A percentile compares a stretch with the other conserved stretches of the same genome.
phyloP scores from a whole-genome alignment of 1,140 invertebrate genomes.

The Solenopsis invicta region DNA sequence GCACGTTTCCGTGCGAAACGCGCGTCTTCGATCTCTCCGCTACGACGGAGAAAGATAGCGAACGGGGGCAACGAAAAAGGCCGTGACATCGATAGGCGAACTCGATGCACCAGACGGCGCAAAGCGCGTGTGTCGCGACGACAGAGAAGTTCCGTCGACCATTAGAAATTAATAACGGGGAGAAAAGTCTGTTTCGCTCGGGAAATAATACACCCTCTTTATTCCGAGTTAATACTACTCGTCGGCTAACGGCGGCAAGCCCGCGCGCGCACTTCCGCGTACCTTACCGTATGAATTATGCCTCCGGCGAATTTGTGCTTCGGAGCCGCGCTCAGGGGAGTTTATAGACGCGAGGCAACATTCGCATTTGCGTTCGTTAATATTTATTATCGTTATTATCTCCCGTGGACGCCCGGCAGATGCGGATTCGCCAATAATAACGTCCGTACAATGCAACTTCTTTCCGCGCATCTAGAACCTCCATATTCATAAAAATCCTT shows the following conservation, averaged over 20 bases:
- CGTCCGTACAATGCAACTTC: not conserved
- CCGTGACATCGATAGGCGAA: not conserved
- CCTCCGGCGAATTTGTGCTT: not conserved
- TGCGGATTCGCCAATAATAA: too few species aligned
- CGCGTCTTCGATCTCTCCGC: not conserved
- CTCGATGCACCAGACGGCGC: not conserved
- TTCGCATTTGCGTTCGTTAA: not conserved
- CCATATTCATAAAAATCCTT: not conserved
- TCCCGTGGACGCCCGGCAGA: not conserved
- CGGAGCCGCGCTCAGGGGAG: not conserved
- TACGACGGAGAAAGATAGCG: not conserved
- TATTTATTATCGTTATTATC: constrained; percentile 32
- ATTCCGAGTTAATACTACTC: not conserved
- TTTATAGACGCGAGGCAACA: not conserved
- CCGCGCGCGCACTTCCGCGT: not conserved
- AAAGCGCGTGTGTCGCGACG: not conserved
- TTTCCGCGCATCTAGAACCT: not conserved
- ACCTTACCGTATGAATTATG: constrained; percentile 18
- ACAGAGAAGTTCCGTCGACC: not conserved
- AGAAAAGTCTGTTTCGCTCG: not conserved
- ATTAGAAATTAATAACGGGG: constrained; percentile 24
- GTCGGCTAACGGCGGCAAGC: not conserved
- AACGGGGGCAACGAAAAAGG: not conserved
- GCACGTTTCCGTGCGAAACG: not conserved
- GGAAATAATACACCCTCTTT: constrained; percentile 9